Base-by-base conservation (phyloP, 2,888 invertebrate species). In the Boloria euphrosyne region DNA sequence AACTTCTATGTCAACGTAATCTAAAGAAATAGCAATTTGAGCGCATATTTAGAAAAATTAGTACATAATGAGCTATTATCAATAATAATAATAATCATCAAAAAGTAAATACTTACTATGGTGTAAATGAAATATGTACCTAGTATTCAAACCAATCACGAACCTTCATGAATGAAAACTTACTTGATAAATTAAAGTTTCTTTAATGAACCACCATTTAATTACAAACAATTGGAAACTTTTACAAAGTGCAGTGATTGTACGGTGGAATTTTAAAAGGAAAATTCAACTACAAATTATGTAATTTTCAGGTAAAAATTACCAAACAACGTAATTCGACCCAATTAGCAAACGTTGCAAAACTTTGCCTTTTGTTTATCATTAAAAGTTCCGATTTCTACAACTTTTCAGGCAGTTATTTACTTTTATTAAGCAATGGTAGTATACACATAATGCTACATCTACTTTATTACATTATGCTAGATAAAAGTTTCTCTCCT, bases 171-270 rank as follows among this genome's bases (percentile, higher is more conserved):
- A 60, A 60, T 17, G 13, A 49, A 13, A 52, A 69, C 47, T 61
- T 59, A 64, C 63, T 64, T 61, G 46, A 66, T 47, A 58, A 60
- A 44, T 31, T 47, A 31, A 44, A 61, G 61, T 66, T 58, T 57
- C 38, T 63, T 52, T 53, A 62, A 51, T n/a, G 47, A 63, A 55
- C 55, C 22, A 18, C 55, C 66, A 51, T 66, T 69, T 61, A 55
- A 51, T 47, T 47, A n/a, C 58, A 27, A 58, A 58, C 53, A n/a
- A 31, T 47, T 49, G 52, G n/a, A 65, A 65, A 59, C 59, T 65
- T 64, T 65, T 27, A 53, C 65, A 43, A 43, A 58, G 47, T 47
- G 46, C 57, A 27, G 27, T 58, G 51, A 61, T 61, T 58, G 58
- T 47, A 47, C 47, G 16, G 16, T 58, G 16, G 27, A 47, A 27